phyloP scores from a whole-genome alignment of 2,888 invertebrate genomes.

The Uloborus plumipes region DNA sequence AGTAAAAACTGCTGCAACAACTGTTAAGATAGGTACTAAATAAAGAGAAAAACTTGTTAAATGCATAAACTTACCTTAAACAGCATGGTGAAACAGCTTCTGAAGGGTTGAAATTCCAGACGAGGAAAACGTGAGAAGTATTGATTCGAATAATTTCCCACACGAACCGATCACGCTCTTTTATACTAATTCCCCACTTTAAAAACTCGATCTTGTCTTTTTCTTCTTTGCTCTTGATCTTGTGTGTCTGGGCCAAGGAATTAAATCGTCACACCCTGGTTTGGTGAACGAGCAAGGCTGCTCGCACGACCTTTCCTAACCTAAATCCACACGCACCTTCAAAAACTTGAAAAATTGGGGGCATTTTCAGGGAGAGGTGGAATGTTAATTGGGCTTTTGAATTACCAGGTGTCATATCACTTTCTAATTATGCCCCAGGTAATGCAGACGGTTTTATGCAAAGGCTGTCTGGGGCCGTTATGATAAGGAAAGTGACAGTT shows the following conservation, averaged over 20 bases:
- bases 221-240: conserved; percentile 41
- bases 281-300: conserved; percentile 33
- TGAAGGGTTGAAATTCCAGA: background rate
- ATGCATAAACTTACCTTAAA: conserved; percentile 36
- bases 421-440: conserved; percentile 17
- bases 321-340: conserved; percentile 3
- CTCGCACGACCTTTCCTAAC: conserved; percentile 41
- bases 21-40: too few species aligned
- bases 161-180: conserved; percentile 10
- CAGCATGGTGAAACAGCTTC: conserved; percentile 32
- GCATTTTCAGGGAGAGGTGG: conserved; percentile 54
- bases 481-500: too few species aligned
- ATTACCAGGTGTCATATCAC: conserved; percentile 22
- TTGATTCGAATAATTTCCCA: conserved; percentile 40
- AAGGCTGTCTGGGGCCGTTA: too few species aligned
- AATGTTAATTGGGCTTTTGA: conserved; percentile 24
- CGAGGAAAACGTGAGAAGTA: background rate
- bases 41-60: too few species aligned
- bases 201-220: too few species aligned
- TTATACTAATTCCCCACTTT: conserved; percentile 8
- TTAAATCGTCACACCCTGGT: conserved; percentile 29
- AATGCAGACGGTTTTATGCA: too few species aligned
- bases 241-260: conserved; percentile 8
- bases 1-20: too few species aligned
- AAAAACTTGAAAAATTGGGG: conserved; percentile 22